A percentile compares a stretch with the other conserved stretches of the same genome.
These are phyloP conservation scores for Crotalus viridis DNA, from an alignment of 2,113 vertebrate species.

Conservation along the genomic window DNA sequence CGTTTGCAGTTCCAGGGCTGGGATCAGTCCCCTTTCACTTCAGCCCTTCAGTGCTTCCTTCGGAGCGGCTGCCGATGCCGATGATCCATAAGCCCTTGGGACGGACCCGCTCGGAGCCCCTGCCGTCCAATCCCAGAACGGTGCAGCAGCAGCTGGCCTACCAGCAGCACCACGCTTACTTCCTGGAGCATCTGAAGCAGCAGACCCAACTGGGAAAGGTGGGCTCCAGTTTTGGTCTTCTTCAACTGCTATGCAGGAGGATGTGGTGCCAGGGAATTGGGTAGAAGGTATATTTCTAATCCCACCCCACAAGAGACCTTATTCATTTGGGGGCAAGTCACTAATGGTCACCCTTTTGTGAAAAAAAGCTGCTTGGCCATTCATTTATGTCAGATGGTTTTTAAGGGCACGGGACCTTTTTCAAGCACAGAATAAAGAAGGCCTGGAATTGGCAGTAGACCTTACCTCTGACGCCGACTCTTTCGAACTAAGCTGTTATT, in stretches of 20 bases:
- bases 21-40: conserved; percentile 78
- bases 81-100: conserved; percentile 84
- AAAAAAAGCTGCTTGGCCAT: neutral
- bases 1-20: conserved; percentile 76
- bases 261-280: neutral
- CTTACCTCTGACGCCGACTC: neutral
- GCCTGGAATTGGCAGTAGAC: neutral
- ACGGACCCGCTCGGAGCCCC: conserved; percentile 89
- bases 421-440: neutral
- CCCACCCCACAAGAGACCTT: neutral
- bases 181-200: conserved; percentile 77
- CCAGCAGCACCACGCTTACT: conserved; percentile 74
- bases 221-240: neutral
- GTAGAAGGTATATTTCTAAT: neutral
- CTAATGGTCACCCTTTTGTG: too few species aligned
- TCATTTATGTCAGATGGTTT: neutral
- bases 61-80: conserved; percentile 70
- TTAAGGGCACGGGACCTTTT: neutral
- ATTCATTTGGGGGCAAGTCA: neutral
- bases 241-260: neutral
- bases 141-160: conserved; percentile 70
- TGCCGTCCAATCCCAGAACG: conserved; percentile 80
- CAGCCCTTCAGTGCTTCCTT: conserved; percentile 67
- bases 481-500: neutral
- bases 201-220: conserved; percentile 78